Conservation (phyloP, 2,888 invertebrate species). For the Thecocarcelia acutangulata region DNA sequence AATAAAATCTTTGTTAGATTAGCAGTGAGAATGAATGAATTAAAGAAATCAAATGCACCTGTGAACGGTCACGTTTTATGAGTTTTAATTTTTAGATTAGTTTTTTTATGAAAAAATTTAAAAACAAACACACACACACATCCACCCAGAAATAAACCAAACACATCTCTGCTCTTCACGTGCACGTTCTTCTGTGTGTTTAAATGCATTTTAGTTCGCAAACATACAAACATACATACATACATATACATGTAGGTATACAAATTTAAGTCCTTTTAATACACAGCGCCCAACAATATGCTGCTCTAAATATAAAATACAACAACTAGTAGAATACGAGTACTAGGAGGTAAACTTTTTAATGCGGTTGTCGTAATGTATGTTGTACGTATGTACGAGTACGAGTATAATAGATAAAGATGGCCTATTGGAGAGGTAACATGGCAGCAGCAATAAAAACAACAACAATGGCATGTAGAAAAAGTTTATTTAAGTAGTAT, state of each 20-base stretch:
- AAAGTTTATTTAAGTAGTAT: constrained; percentile 64
- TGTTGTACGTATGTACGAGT: too few species aligned
- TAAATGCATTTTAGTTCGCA: neutral
- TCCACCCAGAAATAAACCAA: constrained; percentile 71
- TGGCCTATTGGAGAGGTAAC: constrained; percentile 37
- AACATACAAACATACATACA: too few species aligned
- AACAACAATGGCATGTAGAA: constrained; percentile 29
- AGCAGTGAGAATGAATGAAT: neutral
- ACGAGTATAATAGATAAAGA: constrained; percentile 41
- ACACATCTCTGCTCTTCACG: constrained; percentile 2
- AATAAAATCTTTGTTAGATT: constrained; percentile 39
- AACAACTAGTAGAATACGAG: neutral
- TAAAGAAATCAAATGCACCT: constrained; percentile 59
- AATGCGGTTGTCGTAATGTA: constrained; percentile 57
- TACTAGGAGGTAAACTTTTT: constrained; percentile 43
- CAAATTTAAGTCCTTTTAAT: neutral
- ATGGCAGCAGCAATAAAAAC: constrained; percentile 22
- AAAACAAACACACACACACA: too few species aligned
- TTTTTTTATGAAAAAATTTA: neutral
- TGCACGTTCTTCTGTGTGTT: too few species aligned
- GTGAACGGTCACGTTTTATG: constrained; percentile 66
- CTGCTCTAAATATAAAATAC: neutral
- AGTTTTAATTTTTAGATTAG: constrained; percentile 44
- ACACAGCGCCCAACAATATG: constrained; percentile 12
- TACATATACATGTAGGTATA: too few species aligned